A percentile compares a stretch with the other conserved stretches of the same genome.
Conservation (phyloP, 2,888 invertebrate species). For the Ischnus inquisitorius region DNA sequence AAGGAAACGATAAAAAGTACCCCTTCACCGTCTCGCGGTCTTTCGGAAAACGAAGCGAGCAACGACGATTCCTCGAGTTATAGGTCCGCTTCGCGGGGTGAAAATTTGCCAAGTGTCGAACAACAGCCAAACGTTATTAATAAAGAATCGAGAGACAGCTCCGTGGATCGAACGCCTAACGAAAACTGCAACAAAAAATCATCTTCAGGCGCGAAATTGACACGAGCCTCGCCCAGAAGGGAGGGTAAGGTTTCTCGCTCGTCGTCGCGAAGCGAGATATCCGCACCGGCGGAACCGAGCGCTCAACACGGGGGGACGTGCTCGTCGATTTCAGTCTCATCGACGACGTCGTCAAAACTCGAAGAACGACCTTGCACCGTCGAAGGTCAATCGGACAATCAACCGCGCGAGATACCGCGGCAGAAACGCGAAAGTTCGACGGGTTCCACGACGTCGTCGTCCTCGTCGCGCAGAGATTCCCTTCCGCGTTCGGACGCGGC, state of each 20-base stretch:
- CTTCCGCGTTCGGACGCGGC: slow-evolving; percentile 42
- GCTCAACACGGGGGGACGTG: not conserved
- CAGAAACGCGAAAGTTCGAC: slow-evolving; percentile 71
- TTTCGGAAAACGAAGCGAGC: slow-evolving; percentile 51
- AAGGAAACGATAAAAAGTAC: slow-evolving; percentile 37
- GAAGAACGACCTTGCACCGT: slow-evolving; percentile 72
- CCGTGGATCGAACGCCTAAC: slow-evolving; percentile 61
- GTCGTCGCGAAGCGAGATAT: slow-evolving; percentile 70
- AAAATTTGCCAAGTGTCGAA: slow-evolving; percentile 28
- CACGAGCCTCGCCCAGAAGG: slow-evolving; percentile 70
- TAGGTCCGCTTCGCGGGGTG: slow-evolving; percentile 30
- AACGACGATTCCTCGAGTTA: slow-evolving; percentile 55
- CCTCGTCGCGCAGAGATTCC: slow-evolving; percentile 46
- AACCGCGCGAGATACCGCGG: slow-evolving; percentile 65
- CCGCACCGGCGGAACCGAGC: slow-evolving; percentile 34
- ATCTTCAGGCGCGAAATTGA: slow-evolving; percentile 72
- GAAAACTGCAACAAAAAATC: slow-evolving; percentile 73
- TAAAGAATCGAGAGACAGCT: not conserved
- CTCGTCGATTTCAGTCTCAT: slow-evolving; percentile 31
- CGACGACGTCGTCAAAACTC: not conserved
- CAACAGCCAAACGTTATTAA: slow-evolving; percentile 40
- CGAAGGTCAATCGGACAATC: slow-evolving; percentile 69
- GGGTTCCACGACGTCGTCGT: slow-evolving; percentile 45
- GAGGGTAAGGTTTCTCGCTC: slow-evolving; percentile 72
- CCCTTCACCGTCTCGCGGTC: slow-evolving; percentile 44